A percentile compares a stretch with the other conserved stretches of the same genome.
These are phyloP conservation scores for Disparrhopalites patrizii DNA, from an alignment of 2,888 invertebrate genomes.

Conservation along the genomic window DNA sequence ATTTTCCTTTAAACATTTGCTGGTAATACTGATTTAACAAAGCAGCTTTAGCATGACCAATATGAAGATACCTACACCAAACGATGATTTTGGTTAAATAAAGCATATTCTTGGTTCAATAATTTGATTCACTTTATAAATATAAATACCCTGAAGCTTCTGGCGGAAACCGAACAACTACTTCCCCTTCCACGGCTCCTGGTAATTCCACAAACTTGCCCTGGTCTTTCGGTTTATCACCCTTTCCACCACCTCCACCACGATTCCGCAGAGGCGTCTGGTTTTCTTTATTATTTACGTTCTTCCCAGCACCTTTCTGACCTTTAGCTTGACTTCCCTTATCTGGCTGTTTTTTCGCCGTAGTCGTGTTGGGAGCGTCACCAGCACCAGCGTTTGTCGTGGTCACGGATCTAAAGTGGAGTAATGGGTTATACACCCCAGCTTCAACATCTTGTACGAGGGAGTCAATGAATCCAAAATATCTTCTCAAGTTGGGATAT, in stretches of 20 bases:
- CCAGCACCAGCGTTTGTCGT: conserved; percentile 20
- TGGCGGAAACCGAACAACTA: conserved; percentile 97
- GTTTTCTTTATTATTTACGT: conserved; percentile 17
- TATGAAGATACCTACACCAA: conserved; percentile 72
- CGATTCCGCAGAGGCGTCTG: background rate
- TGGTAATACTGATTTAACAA: conserved; percentile 97
- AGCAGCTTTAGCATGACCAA: conserved; percentile 99
- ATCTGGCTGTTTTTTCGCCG: conserved; percentile 10
- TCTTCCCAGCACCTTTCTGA: conserved; percentile 10
- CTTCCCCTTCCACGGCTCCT: conserved; percentile 95
- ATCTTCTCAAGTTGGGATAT: conserved; percentile 14
- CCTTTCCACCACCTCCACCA: conserved; percentile 34
- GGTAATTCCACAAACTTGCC: conserved; percentile 97
- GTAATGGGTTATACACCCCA: background rate
- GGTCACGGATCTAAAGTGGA: background rate
- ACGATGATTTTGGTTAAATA: conserved; percentile 21
- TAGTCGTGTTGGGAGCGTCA: conserved; percentile 29
- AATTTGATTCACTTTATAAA: background rate
- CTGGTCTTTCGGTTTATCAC: conserved; percentile 63
- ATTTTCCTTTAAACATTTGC: conserved; percentile 81
- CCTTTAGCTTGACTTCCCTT: background rate
- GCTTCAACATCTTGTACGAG: conserved; percentile 29
- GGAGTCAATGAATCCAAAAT: conserved; percentile 14
- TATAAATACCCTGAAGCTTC: conserved; percentile 84
- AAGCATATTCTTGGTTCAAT: background rate